These are phyloP conservation scores for Pyrgus malvae DNA, from an alignment of 2,888 invertebrate species.

Conservation along the genomic window DNA sequence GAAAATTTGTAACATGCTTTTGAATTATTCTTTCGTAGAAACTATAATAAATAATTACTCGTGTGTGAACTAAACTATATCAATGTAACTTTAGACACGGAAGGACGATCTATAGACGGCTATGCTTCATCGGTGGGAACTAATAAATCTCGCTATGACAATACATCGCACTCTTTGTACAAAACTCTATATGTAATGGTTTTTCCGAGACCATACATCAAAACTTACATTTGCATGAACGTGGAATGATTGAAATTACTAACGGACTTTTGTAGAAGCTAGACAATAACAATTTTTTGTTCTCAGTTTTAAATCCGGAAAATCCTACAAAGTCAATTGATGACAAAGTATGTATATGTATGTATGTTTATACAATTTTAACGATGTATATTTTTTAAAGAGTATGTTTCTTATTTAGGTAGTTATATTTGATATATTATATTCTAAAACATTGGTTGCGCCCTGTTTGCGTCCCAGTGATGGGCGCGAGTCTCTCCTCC, in stretches of 20 bases:
- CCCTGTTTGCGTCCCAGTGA: no score
- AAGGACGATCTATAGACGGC: constrained; percentile 35
- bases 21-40: constrained; percentile 49
- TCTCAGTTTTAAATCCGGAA: constrained; percentile 2
- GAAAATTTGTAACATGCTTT: neutral
- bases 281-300: constrained; percentile 12
- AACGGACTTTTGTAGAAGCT: constrained; percentile 10
- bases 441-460: no score
- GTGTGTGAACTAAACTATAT: constrained; percentile 42
- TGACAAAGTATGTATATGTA: neutral
- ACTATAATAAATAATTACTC: constrained; percentile 42
- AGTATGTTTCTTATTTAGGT: no score
- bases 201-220: constrained; percentile 17
- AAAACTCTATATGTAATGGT: constrained; percentile 16
- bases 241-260: constrained; percentile 27
- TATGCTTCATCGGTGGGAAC: constrained; percentile 55
- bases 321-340: neutral
- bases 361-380: no score
- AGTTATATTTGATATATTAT: no score
- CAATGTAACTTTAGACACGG: constrained; percentile 54
- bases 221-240: constrained; percentile 22
- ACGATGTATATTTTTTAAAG: neutral
- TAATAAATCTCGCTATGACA: constrained; percentile 66
- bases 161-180: constrained; percentile 27
- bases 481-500: no score